These are phyloP conservation scores for Diorhabda elongata DNA, from an alignment of 1,140 invertebrate species.

Conservation along the genomic window DNA sequence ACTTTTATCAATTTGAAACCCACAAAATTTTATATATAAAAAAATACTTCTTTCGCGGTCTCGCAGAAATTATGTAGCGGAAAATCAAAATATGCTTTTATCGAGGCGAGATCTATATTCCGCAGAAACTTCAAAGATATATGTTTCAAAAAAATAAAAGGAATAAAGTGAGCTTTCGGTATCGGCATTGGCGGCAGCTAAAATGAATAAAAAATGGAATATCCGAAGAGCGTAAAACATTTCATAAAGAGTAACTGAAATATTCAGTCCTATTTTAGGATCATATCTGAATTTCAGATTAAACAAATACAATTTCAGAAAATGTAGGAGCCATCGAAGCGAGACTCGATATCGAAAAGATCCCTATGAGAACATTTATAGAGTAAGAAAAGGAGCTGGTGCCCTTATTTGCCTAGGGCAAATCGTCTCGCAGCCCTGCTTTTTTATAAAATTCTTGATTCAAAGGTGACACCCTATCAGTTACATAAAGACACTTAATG, in stretches of 20 bases:
- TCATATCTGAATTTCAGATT: constrained; percentile 28
- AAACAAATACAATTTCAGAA: constrained; percentile 26
- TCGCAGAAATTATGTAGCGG: background rate
- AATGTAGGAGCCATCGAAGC: constrained; percentile 21
- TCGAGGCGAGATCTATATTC: constrained; percentile 1
- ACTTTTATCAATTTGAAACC: background rate
- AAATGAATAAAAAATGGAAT: constrained; percentile 18
- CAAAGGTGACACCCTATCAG: constrained; percentile 23
- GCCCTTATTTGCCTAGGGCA: constrained; percentile 24
- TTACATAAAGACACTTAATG: constrained; percentile 17
- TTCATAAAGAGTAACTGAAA: constrained; percentile 17
- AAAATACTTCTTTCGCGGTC: background rate
- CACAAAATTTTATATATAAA: background rate
- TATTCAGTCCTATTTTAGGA: constrained; percentile 22
- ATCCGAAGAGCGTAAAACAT: constrained; percentile 17
- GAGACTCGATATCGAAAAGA: constrained; percentile 13
- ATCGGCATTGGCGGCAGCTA: background rate
- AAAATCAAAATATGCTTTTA: constrained; percentile 3
- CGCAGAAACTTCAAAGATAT: background rate
- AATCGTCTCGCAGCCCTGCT: constrained; percentile 13
- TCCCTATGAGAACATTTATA: constrained; percentile 16
- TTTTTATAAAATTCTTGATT: constrained; percentile 18
- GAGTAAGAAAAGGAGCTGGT: constrained; percentile 9
- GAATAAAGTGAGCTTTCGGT: constrained; percentile 7
- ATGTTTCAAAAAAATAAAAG: background rate